These are phyloP conservation scores for Drosophila setifemur DNA, from an alignment of 1,140 invertebrate genomes.

Conservation along the genomic window DNA sequence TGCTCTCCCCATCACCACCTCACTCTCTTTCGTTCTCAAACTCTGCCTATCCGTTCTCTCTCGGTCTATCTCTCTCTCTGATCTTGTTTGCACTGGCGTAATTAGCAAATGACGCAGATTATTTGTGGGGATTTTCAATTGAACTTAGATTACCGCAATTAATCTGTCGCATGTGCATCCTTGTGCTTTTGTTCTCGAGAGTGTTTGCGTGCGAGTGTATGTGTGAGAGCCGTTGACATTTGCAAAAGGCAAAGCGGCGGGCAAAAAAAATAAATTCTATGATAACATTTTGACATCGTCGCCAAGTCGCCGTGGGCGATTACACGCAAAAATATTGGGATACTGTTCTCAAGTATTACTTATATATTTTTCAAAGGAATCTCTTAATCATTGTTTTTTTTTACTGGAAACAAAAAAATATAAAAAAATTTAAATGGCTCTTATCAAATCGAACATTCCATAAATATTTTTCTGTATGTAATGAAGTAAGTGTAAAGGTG, in stretches of 20 bases:
- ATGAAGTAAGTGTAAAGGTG: constrained; percentile 21
- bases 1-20: constrained; percentile 5
- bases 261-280: constrained; percentile 7
- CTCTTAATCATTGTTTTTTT: no score
- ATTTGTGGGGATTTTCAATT: constrained; percentile 53
- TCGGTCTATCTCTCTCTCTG: constrained; percentile 19
- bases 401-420: no score
- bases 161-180: constrained; percentile 23
- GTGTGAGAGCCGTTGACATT: constrained; percentile 43
- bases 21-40: neutral
- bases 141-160: constrained; percentile 58
- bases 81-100: constrained; percentile 45
- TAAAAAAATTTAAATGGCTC: no score
- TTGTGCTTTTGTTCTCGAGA: neutral
- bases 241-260: constrained; percentile 7
- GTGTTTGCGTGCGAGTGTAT: neutral
- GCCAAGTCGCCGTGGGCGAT: neutral
- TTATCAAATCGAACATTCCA: no score
- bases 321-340: neutral
- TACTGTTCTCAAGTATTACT: no score
- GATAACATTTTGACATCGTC: constrained; percentile 69
- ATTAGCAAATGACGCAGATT: constrained; percentile 55
- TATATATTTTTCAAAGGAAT: no score
- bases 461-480: constrained; percentile 1
- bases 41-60: neutral